These are phyloP conservation scores for Macrobrachium nipponense DNA, from an alignment of 1,140 invertebrate species.

Conservation along the genomic window DNA sequence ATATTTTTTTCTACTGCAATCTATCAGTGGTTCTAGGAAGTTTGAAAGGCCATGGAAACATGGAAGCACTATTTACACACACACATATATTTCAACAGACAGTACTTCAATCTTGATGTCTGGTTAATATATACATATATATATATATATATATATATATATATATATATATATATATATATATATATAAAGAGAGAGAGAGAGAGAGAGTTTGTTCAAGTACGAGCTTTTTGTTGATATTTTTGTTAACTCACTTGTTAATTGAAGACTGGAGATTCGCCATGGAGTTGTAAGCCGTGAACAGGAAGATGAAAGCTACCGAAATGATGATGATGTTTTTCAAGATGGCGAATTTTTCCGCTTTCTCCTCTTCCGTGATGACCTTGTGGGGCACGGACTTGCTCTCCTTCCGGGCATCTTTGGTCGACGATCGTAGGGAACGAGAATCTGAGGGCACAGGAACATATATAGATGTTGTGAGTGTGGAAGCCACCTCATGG, in stretches of 20 bases:
- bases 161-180: constrained; percentile 3
- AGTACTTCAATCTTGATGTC: no score
- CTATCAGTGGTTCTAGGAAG: no score
- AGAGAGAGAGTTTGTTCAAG: background rate
- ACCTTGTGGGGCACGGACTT: background rate
- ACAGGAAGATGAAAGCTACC: constrained; percentile 90
- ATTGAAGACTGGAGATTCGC: constrained; percentile 79
- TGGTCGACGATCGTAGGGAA: background rate
- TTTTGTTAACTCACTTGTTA: constrained; percentile 55
- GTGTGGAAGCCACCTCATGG: no score
- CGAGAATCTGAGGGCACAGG: no score
- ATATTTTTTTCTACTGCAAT: background rate
- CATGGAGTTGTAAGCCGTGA: constrained; percentile 93
- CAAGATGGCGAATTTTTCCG: constrained; percentile 72
- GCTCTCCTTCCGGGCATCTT: background rate
- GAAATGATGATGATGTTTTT: constrained; percentile 90
- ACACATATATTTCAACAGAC: no score
- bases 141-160: constrained; percentile 11
- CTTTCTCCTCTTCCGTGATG: constrained; percentile 29
- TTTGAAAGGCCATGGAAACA: no score
- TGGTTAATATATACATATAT: background rate
- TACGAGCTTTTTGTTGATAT: background rate
- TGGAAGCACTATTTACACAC: no score
- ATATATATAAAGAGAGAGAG: background rate
- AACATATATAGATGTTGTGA: no score